phyloP scores from a whole-genome alignment of 2,888 invertebrate species.

The Orthosia gracilis region DNA sequence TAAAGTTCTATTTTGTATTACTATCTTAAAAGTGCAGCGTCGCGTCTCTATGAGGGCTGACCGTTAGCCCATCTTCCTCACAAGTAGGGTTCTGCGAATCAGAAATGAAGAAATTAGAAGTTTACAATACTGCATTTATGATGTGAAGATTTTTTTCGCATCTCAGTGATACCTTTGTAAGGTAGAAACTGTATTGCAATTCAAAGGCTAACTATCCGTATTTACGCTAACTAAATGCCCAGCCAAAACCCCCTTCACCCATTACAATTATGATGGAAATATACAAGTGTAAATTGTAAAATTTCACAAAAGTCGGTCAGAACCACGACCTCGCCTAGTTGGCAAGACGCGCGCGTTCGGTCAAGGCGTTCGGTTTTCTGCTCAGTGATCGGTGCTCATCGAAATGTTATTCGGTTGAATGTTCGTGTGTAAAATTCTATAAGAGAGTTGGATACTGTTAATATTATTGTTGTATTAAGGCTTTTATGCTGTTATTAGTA shows the following conservation, averaged over 20 bases:
- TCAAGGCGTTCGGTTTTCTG: constrained; percentile 56
- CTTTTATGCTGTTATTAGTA: not conserved
- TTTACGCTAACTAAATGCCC: not conserved
- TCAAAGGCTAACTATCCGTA: not conserved
- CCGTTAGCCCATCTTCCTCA: no score
- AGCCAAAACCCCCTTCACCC: not conserved
- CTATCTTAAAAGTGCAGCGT: no score
- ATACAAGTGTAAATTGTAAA: constrained; percentile 38
- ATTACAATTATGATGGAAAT: constrained; percentile 24
- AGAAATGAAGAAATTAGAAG: no score
- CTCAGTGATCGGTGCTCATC: constrained; percentile 42
- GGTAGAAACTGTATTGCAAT: no score
- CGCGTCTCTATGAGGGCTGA: no score
- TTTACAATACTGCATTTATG: no score
- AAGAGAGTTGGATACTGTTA: constrained; percentile 4
- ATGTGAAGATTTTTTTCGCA: no score
- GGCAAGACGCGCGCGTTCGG: constrained; percentile 63
- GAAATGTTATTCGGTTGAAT: constrained; percentile 46
- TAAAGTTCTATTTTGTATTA: no score
- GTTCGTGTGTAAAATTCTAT: constrained; percentile 28
- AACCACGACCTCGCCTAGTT: constrained; percentile 63
- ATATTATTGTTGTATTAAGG: not conserved
- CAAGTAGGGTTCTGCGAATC: no score
- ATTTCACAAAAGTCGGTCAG: constrained; percentile 47
- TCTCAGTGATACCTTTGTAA: no score